Percentiles rank a stretch among this genome's conserved stretches.
Evolutionary conservation across 2,113 vertebrate genomes (phyloP).

Genomic region (Neotoma lepida): DNA sequence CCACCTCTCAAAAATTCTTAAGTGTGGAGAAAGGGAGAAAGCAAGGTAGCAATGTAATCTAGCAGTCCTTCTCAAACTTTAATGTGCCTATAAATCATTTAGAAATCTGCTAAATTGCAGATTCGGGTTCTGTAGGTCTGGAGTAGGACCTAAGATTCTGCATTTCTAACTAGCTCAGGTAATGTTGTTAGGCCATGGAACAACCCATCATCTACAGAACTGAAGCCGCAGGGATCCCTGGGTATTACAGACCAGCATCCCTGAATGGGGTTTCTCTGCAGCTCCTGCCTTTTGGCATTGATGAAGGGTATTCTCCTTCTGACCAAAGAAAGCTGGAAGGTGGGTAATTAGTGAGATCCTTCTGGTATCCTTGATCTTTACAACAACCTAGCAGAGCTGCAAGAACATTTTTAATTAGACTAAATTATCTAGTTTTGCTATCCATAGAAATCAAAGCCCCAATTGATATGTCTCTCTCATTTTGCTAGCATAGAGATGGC

Average conservation of each 20-base stretch:
- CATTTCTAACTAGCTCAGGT: slow-evolving; percentile 37
- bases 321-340: slow-evolving; percentile 71
- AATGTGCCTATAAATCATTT: neutral
- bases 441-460: slow-evolving; percentile 70
- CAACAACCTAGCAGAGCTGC: slow-evolving; percentile 59
- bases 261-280: slow-evolving; percentile 36
- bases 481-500: slow-evolving; percentile 62
- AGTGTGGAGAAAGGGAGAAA: slow-evolving; percentile 17
- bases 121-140: slow-evolving; percentile 4
- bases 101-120: neutral
- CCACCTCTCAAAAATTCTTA: neutral
- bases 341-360: slow-evolving; percentile 72
- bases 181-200: neutral
- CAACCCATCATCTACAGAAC: neutral
- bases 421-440: slow-evolving; percentile 73
- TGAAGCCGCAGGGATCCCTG: neutral
- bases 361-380: slow-evolving; percentile 65
- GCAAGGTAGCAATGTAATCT: neutral
- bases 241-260: neutral
- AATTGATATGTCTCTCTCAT: slow-evolving; percentile 70
- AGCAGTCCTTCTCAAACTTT: slow-evolving; percentile 39
- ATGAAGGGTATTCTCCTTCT: slow-evolving; percentile 63
- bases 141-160: neutral
- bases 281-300: slow-evolving; percentile 46
- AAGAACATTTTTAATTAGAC: slow-evolving; percentile 76